Evolutionary conservation across 2,888 invertebrate species (phyloP), one percentile per base, ranked within the genome.

Genomic region (Salticus scenicus): DNA sequence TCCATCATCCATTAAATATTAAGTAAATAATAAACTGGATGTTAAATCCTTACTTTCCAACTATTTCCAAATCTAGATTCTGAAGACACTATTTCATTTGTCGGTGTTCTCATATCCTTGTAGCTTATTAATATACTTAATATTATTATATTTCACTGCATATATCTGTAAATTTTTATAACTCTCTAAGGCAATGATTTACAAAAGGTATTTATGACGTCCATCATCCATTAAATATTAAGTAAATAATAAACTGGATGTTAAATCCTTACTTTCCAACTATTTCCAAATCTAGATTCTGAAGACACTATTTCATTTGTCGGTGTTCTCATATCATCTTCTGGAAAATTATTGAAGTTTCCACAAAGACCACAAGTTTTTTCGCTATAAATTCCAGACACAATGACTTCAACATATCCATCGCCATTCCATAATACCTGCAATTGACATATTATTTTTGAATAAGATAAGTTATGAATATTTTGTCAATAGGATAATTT

Each of bases 191-290:
- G n/a, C n/a, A n/a, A n/a, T n/a, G n/a, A n/a, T n/a, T n/a, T n/a
- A n/a, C n/a, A n/a, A n/a, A n/a, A n/a, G n/a, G n/a, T n/a, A n/a
- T n/a, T n/a, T n/a, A n/a, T n/a, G n/a, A n/a, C n/a, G n/a, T n/a
- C n/a, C n/a, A n/a, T n/a, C n/a, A n/a, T n/a, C n/a, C n/a, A n/a
- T n/a, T n/a, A n/a, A n/a, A n/a, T n/a, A n/a, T n/a, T n/a, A n/a
- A n/a, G n/a, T n/a, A n/a, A n/a, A n/a, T n/a, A n/a, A n/a, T n/a
- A n/a, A n/a, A n/a, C n/a, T n/a, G n/a, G n/a, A n/a, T n/a, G n/a
- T n/a, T n/a, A n/a, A n/a, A n/a, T n/a, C n/a, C 97, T 97, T 1
- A 97, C 95, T 75, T 96, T 94, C 98, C 98, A 98, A 2, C 97
- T 96, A 71, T 95, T 93, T 1, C 96, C 97, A 90, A 98, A 97